Evolutionary conservation across 37 sponge, comb jelly and placozoan species (phyloP).

Genomic region (Chondrilla cf. caribensis): DNA sequence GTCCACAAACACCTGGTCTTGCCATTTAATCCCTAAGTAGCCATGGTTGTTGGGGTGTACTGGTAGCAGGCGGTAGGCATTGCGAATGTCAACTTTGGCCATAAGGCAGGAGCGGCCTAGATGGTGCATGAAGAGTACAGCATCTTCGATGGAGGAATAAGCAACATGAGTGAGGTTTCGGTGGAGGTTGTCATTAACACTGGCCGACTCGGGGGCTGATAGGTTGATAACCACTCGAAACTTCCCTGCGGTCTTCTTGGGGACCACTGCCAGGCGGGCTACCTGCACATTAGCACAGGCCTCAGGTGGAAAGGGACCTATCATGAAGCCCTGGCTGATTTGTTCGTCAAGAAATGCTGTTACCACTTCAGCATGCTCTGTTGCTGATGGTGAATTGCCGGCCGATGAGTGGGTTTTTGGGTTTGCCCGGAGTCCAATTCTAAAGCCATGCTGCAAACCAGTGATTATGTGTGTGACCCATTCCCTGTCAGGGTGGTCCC

Average conservation of each 20-base stretch:
- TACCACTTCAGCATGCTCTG: not conserved
- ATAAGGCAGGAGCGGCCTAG: not conserved
- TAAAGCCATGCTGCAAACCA: conserved; percentile 2
- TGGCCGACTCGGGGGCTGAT: not conserved
- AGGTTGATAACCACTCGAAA: conserved; percentile 9
- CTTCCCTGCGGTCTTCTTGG: conserved; percentile 16
- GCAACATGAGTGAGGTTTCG: conserved; percentile 4
- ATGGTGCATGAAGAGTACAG: not conserved
- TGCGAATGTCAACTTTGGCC: conserved; percentile 5
- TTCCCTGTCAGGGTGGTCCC: not conserved
- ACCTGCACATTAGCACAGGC: not conserved
- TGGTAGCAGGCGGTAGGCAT: conserved; percentile 9
- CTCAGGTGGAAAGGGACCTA: conserved; percentile 15
- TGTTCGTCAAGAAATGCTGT: not conserved
- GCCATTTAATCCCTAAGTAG: not conserved
- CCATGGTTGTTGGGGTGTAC: not conserved
- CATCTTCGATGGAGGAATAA: not conserved
- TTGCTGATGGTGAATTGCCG: not conserved
- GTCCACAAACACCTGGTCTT: not conserved
- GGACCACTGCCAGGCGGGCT: not conserved
- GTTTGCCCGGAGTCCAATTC: not conserved
- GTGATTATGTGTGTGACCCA: not conserved
- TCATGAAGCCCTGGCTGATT: not conserved
- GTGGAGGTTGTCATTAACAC: conserved; percentile 26
- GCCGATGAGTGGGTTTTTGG: not conserved